These are phyloP conservation scores for Cassiopea andromeda DNA, from an alignment of 30 jellyfish, hydroid and myxozoan species.

Conservation along the genomic window DNA sequence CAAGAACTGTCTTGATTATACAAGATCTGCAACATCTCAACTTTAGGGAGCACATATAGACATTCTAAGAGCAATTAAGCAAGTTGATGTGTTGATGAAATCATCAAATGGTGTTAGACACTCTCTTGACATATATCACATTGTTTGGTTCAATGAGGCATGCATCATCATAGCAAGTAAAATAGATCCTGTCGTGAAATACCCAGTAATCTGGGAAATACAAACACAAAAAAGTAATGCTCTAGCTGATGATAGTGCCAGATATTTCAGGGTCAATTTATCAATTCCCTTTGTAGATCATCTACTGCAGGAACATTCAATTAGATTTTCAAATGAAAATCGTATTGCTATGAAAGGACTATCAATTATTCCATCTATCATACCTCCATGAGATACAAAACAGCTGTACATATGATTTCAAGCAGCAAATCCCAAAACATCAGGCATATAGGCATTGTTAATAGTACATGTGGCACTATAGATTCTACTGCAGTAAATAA, in stretches of 20 bases:
- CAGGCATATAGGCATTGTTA: neutral
- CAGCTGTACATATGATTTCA: neutral
- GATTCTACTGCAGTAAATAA: neutral
- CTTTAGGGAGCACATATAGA: constrained; percentile 9
- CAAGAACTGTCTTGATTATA: constrained; percentile 10
- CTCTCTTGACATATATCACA: too few relatives aligned
- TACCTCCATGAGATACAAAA: neutral
- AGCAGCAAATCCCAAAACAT: neutral
- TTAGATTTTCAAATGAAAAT: too few relatives aligned
- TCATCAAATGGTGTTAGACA: too few relatives aligned
- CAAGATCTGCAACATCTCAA: constrained; percentile 31
- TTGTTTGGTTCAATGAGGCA: too few relatives aligned
- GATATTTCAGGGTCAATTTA: too few relatives aligned
- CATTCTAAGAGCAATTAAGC: too few relatives aligned
- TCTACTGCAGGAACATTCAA: too few relatives aligned
- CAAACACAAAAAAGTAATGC: too few relatives aligned
- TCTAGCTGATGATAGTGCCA: too few relatives aligned
- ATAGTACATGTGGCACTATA: neutral
- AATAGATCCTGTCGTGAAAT: neutral
- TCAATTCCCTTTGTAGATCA: too few relatives aligned
- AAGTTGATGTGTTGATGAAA: too few relatives aligned
- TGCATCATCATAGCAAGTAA: neutral
- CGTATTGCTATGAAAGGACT: neutral
- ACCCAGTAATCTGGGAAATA: too few relatives aligned
- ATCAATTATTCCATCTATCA: neutral